Evolutionary conservation across 2,888 invertebrate genomes (phyloP), one percentile per base, ranked within the genome.

Genomic region (Allophyes oxyacanthae): DNA sequence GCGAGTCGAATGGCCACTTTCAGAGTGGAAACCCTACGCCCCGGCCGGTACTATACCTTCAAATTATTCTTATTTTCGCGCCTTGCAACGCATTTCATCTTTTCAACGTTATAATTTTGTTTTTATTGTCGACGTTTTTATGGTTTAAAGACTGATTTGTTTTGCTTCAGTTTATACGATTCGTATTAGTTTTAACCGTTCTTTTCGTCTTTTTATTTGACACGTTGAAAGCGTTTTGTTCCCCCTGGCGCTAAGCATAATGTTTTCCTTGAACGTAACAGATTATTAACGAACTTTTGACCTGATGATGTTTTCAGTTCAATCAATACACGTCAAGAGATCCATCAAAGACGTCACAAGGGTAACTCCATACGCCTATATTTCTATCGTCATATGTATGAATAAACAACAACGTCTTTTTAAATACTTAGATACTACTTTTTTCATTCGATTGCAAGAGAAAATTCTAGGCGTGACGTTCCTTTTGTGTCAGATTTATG

Each of bases 11-110:
- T 84, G 79, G 59, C 79, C 79, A 79, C 77, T 81, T 75, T 66
- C 75, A 68, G 71, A 78, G 50, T 79, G 74, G 86, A 81, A 88
- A 87, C 82, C 79, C 72, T 78, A 85, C 77, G 79, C 86, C 58
- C 74, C 56, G 44, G 66, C 62, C 66, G 63, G 65, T 68, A 72
- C 76, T n/a, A 62, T 78, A 78, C 79, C 78, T 77, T 81, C 75
- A 82, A 84, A 81, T 84, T 77, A 81, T 83, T 84, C 67, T 81
- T 85, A 83, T 85, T 87, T 83, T 83, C 77, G 75, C 80, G 77
- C 78, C 77, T 79, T 77, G 72, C 70, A 75, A 76, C 59, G 77
- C 71, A 85, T 78, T 84, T 78, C 77, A 79, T 79, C 67, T 77
- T 81, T 79, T 75, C 68, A 77, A 77, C 71, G 67, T 77, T 49